phyloP scores from a whole-genome alignment of 2,113 vertebrate genomes.

The Ptychochromis oligacanthus region DNA sequence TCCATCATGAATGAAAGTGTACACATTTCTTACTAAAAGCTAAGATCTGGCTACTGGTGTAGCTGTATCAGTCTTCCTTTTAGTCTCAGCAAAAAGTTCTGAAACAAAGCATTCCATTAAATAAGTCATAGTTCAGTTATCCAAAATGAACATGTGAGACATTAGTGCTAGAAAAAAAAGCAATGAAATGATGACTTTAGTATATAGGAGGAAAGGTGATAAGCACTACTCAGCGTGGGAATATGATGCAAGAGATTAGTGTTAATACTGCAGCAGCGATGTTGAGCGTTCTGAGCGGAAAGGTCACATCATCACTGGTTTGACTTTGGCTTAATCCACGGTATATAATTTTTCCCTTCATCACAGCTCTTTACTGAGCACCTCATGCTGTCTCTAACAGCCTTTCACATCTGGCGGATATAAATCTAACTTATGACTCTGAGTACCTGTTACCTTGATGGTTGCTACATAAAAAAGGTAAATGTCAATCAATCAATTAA shows the following conservation, averaged over 20 bases:
- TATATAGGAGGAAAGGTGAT: not conserved
- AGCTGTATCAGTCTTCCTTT: too few relatives aligned
- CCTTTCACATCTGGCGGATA: not conserved
- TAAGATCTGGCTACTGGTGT: too few relatives aligned
- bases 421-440: not conserved
- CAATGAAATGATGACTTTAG: not conserved
- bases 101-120: not conserved
- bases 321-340: constrained; percentile 29
- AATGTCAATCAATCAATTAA: constrained; percentile 1
- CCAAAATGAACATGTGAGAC: not conserved
- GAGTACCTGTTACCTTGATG: not conserved
- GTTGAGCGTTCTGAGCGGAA: not conserved
- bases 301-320: constrained; percentile 21
- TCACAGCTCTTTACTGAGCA: not conserved
- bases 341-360: not conserved
- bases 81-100: too few relatives aligned
- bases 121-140: not conserved
- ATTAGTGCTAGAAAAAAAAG: not conserved
- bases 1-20: not conserved
- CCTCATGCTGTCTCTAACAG: not conserved
- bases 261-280: not conserved
- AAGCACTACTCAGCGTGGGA: not conserved
- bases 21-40: too few relatives aligned
- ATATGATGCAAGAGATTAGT: constrained; percentile 18
- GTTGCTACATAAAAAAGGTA: not conserved